Evolutionary conservation across 2,113 vertebrate species (phyloP).

Genomic region (Pseudois nayaur): DNA sequence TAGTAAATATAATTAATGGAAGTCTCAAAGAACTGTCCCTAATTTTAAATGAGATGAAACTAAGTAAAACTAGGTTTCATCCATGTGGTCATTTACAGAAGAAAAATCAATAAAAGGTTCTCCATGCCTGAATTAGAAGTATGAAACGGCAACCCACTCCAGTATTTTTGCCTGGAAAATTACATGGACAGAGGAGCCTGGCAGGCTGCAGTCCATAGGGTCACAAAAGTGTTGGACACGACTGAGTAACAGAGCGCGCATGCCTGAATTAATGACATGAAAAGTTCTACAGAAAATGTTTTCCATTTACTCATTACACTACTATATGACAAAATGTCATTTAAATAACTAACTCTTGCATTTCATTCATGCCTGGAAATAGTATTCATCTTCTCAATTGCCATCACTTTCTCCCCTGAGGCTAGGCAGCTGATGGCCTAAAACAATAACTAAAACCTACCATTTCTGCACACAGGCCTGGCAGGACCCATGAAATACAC

Average conservation of each 20-base stretch:
- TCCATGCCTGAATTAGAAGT: background rate
- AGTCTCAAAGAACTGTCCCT: background rate
- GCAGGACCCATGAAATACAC: background rate
- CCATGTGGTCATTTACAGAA: background rate
- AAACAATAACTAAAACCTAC: background rate
- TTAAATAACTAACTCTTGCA: background rate
- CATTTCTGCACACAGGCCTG: background rate
- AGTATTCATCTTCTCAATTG: background rate
- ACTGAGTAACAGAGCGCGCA: background rate
- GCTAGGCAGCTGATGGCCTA: background rate
- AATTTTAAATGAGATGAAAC: conserved; percentile 1
- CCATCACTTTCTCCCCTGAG: background rate
- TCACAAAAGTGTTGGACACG: background rate
- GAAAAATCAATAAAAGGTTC: background rate
- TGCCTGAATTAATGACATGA: background rate
- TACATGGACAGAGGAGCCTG: background rate
- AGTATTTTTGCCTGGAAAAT: background rate
- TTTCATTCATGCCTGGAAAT: background rate
- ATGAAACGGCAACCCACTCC: background rate
- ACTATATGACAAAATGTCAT: background rate
- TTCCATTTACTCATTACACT: background rate
- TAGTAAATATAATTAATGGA: background rate
- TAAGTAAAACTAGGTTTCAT: background rate
- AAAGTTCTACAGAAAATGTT: background rate
- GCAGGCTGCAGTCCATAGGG: background rate